Base-by-base conservation (phyloP, 2,888 invertebrate species). In the Arctia plantaginis region DNA sequence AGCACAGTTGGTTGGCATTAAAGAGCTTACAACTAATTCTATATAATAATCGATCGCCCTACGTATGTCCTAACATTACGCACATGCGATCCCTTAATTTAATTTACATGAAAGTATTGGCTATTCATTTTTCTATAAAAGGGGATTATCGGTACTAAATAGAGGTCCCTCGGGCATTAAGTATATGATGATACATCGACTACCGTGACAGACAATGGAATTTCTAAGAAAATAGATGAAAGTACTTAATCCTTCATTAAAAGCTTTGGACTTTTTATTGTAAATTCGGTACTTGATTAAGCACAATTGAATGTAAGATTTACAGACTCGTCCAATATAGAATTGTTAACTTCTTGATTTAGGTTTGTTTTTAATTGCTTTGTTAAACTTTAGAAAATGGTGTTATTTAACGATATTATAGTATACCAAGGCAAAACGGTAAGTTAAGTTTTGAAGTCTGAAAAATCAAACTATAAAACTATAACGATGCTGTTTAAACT, bases 91-190 rank as follows among this genome's bases (percentile, higher is more conserved):
- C 93, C 94, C 90, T 90, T 90, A 90, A 92, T 93, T 94, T 92
- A 91, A 95, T 95, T 94, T 94, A 94, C 93, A 95, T 95, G 92
- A 94, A 92, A 93, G 92, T 91, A 87, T 87, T 81, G 83, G 86
- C 90, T 84, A 93, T 93, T 93, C 91, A 91, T 94, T 94, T 95
- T 95, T 94, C 91, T 94, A 91, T 94, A 91, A 92, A 93, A 91
- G 93, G 92, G 92, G 94, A 93, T 95, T 94, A 94, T 92, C 91
- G 86, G 84, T 88, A 90, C 91, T 92, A 91, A 93, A 91, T 93
- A 93, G 91, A 90, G 90, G 90, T 93, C 94, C 92, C 92, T 68
- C 72, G 91, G 88, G 94, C 82, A 91, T 93, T 92, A 89, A 87
- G 85, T 89, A 88, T 87, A 92, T 94, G 94, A 90, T 92, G 80